Percentiles rank a stretch among this genome's conserved stretches.
These are phyloP conservation scores for Meiosimyza platycephala DNA, from an alignment of 2,888 invertebrate species.

Conservation along the genomic window DNA sequence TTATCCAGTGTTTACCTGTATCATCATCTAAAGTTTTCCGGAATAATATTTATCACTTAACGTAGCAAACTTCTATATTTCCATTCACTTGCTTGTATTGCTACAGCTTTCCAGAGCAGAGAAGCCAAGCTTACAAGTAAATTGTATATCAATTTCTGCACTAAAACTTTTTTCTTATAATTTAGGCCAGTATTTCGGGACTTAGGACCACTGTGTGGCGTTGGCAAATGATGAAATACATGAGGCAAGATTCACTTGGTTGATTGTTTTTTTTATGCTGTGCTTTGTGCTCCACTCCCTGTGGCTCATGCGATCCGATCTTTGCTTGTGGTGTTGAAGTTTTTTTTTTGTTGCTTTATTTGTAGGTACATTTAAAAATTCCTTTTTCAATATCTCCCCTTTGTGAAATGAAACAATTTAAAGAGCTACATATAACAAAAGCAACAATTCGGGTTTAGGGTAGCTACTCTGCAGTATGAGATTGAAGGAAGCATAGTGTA, in stretches of 20 bases:
- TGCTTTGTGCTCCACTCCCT: conserved; percentile 19
- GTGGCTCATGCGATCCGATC: conserved; percentile 7
- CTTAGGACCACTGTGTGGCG: background rate
- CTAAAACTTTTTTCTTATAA: too few species aligned
- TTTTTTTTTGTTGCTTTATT: background rate
- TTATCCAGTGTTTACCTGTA: too few species aligned
- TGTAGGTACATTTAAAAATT: background rate
- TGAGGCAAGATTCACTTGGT: conserved; percentile 10
- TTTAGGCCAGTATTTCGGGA: too few species aligned
- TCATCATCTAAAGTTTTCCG: too few species aligned
- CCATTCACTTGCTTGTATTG: too few species aligned
- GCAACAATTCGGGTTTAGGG: background rate
- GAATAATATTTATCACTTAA: too few species aligned
- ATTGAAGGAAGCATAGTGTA: background rate
- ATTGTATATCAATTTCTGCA: too few species aligned
- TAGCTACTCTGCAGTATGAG: background rate
- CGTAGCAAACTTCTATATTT: too few species aligned
- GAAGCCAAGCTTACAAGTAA: too few species aligned
- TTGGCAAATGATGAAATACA: background rate
- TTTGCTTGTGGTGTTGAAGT: background rate
- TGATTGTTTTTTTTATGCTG: conserved; percentile 12
- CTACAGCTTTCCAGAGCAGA: too few species aligned
- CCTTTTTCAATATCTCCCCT: conserved; percentile 5
- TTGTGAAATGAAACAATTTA: conserved; percentile 2
- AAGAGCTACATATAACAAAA: background rate